A percentile compares a stretch with the other conserved stretches of the same genome.
Evolutionary conservation across 2,888 invertebrate species (phyloP).

Genomic region (Rambutsinella grinnellia): DNA sequence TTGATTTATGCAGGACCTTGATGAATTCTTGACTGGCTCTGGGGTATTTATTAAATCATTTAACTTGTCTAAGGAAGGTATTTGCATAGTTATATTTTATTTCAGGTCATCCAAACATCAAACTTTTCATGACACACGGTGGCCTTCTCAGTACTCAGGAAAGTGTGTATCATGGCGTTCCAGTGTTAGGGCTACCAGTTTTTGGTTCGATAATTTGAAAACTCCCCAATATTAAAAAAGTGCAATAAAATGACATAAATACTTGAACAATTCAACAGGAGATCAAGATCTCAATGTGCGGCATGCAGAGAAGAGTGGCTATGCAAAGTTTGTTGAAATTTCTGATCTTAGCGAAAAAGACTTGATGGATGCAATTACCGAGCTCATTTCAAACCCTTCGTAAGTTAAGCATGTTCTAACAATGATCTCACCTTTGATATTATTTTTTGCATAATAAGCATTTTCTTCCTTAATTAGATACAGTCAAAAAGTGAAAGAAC

Average conservation of each 20-base stretch:
- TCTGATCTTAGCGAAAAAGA: constrained; percentile 71
- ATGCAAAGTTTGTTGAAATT: constrained; percentile 71
- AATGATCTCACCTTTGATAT: neutral
- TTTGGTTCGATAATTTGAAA: constrained; percentile 16
- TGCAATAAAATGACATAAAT: neutral
- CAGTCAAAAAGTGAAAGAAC: constrained; percentile 14
- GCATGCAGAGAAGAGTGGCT: constrained; percentile 72
- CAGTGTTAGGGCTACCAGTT: constrained; percentile 71
- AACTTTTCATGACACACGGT: constrained; percentile 73
- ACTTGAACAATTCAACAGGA: neutral
- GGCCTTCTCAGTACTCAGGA: constrained; percentile 73
- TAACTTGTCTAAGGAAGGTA: neutral
- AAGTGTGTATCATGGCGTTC: constrained; percentile 75
- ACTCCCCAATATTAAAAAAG: neutral
- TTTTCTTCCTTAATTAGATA: constrained; percentile 2
- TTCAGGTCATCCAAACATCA: constrained; percentile 73
- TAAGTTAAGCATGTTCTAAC: neutral
- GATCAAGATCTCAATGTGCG: constrained; percentile 71
- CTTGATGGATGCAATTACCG: constrained; percentile 65
- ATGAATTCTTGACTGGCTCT: constrained; percentile 77
- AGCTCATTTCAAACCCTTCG: constrained; percentile 38
- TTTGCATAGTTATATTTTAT: neutral
- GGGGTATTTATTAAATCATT: too few relatives aligned
- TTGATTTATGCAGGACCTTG: constrained; percentile 68
- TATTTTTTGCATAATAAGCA: neutral